Base-by-base conservation (phyloP, 2,888 invertebrate species). In the Anticlea derivata region DNA sequence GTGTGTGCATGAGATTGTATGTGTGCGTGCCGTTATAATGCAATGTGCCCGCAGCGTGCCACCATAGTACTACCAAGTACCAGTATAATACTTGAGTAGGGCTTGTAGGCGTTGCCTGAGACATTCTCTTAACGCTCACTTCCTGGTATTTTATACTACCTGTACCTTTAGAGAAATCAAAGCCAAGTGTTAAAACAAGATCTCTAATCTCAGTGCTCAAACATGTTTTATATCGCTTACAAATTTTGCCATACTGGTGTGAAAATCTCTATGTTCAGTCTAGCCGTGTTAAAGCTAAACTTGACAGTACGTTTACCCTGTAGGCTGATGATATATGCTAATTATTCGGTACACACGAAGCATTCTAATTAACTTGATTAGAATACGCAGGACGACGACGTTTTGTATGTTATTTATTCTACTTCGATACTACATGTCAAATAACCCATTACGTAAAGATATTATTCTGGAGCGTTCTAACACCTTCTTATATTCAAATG, bases 91-190 rank as follows among this genome's bases (percentile, higher is more conserved):
- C 47, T 52, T 48, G 50, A 65, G 66, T 62, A 76, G 73, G 71
- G 71, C 70, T 63, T 63, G 70, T 71, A 81, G 80, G 82, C 78
- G 82, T 80, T 80, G 70, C 65, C 67, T 50, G 61, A 66, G 71
- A 78, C 76, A 80, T 80, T 78, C 78, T 75, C 74, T 68, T 60
- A 58, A 68, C 70, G 62, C 70, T 75, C 65, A 72, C 63, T 79
- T 83, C 83, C 79, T 86, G 72, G 75, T 81, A 75, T 62, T 62
- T 61, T 26, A 41, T 55, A 43, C 50, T 34, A 33, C 50, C 48
- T 41, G 11, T 43, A 43, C 41, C 10, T 40, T 48, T 38, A 49
- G 50, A 54, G 50, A 47, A 51, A 58, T 51, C 50, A 33, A 43
- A 37, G 22, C 35, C 30, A 33, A 24, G 13, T 17, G 34, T 23